Evolutionary conservation across 2,888 invertebrate genomes (phyloP).

Genomic region (Nephrotoma flavescens): DNA sequence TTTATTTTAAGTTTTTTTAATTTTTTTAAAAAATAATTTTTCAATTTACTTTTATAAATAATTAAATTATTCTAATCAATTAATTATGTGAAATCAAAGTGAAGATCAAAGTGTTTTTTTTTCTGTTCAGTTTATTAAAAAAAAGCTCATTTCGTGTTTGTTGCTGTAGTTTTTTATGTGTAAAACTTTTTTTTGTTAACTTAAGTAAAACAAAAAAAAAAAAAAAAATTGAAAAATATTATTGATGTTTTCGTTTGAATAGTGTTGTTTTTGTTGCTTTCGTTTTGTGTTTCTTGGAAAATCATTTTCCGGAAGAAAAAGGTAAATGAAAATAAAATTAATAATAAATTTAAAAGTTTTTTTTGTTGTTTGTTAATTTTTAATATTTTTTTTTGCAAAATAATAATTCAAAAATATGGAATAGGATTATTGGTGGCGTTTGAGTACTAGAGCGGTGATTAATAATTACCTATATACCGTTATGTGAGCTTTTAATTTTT

Average conservation of each 20-base stretch:
- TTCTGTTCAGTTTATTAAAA: not conserved
- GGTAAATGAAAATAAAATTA: not conserved
- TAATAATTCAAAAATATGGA: not conserved
- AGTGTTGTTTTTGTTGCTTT: not conserved
- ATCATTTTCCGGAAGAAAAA: not conserved
- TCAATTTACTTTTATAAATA: not conserved
- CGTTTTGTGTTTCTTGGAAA: not conserved
- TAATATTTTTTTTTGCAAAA: not conserved
- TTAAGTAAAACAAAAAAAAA: not conserved
- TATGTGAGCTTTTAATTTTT: not conserved
- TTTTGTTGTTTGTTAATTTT: not conserved
- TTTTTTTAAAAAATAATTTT: not conserved
- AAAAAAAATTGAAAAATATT: not conserved
- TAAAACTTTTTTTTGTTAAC: not conserved
- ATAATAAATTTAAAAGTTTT: not conserved
- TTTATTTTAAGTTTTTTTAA: not conserved
- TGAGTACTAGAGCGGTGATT: not conserved
- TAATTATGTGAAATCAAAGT: not conserved
- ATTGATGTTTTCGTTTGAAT: not conserved
- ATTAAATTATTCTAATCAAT: not conserved
- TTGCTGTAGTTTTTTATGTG: not conserved
- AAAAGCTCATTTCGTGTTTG: not conserved
- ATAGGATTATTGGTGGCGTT: not conserved
- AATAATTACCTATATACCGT: not conserved
- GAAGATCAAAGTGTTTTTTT: not conserved